phyloP scores from a whole-genome alignment of 2,888 invertebrate genomes.

The Boloria selene region DNA sequence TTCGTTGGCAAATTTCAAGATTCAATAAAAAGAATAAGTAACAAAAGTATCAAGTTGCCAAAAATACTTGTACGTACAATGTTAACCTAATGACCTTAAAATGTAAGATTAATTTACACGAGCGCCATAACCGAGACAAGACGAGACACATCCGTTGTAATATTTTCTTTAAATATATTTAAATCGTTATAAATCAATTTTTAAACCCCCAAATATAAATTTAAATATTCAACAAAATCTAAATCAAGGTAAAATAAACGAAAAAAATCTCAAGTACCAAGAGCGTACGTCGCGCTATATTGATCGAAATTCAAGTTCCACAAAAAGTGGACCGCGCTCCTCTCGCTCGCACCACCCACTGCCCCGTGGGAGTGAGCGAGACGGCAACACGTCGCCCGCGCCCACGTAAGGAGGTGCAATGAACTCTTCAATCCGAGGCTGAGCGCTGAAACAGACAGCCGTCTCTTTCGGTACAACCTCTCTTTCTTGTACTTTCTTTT shows the following conservation, averaged over 20 bases:
- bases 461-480: conserved; percentile 59
- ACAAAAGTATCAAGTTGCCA: conserved; percentile 13
- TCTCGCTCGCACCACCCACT: conserved; percentile 50
- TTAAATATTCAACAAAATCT: conserved; percentile 29
- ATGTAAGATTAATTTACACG: conserved; percentile 1
- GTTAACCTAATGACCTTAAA: conserved; percentile 24
- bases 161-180: neutral
- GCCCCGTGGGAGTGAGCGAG: conserved; percentile 49
- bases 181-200: neutral
- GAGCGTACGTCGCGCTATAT: conserved; percentile 58
- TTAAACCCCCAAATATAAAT: neutral
- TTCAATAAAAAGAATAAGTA: neutral
- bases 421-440: conserved; percentile 62
- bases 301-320: conserved; percentile 77
- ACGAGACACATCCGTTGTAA: neutral
- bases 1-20: neutral
- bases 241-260: conserved; percentile 35
- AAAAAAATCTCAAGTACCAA: conserved; percentile 61
- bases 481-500: conserved; percentile 28
- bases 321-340: conserved; percentile 70
- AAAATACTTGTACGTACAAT: neutral
- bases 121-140: neutral
- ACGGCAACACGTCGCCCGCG: conserved; percentile 63
- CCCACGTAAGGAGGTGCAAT: conserved; percentile 75
- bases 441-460: conserved; percentile 51